Percentiles rank a stretch among this genome's conserved stretches.
Evolutionary conservation across 2,113 vertebrate species (phyloP).

Genomic region (Columba livia): DNA sequence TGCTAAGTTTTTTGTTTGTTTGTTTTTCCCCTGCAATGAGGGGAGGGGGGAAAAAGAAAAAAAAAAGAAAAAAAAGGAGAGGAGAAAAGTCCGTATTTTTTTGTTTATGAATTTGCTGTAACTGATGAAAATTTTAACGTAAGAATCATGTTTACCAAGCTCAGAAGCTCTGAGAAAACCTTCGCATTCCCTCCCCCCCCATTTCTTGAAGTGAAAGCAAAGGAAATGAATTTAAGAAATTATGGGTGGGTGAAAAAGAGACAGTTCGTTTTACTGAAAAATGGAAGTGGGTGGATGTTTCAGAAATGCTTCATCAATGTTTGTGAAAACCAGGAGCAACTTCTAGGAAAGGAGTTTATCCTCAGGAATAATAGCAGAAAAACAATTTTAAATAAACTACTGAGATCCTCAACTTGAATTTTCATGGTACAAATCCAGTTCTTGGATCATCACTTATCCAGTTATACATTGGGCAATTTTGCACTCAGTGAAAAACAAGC

Average conservation of each 20-base stretch:
- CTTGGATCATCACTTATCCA: conserved; percentile 2
- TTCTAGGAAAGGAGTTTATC: neutral
- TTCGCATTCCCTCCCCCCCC: neutral
- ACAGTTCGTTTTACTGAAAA: neutral
- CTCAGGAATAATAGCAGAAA: conserved; percentile 3
- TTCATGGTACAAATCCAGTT: neutral
- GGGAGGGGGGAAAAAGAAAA: neutral
- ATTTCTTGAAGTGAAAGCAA: neutral
- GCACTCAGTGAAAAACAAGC: neutral
- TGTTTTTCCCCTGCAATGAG: neutral
- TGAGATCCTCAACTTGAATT: neutral
- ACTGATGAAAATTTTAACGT: neutral
- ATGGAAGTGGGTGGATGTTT: neutral
- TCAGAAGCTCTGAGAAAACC: neutral
- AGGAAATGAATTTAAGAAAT: neutral
- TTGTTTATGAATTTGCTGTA: neutral
- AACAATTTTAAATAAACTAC: neutral
- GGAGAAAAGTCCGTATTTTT: neutral
- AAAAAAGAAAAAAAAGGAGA: neutral
- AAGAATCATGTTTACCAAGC: neutral
- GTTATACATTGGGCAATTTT: neutral
- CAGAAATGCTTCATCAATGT: neutral
- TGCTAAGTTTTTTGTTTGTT: too few relatives aligned
- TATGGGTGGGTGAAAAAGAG: neutral
- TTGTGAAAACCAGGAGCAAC: neutral